Evolutionary conservation across 2,888 invertebrate species (phyloP).

Genomic region (Melanargia galathea): DNA sequence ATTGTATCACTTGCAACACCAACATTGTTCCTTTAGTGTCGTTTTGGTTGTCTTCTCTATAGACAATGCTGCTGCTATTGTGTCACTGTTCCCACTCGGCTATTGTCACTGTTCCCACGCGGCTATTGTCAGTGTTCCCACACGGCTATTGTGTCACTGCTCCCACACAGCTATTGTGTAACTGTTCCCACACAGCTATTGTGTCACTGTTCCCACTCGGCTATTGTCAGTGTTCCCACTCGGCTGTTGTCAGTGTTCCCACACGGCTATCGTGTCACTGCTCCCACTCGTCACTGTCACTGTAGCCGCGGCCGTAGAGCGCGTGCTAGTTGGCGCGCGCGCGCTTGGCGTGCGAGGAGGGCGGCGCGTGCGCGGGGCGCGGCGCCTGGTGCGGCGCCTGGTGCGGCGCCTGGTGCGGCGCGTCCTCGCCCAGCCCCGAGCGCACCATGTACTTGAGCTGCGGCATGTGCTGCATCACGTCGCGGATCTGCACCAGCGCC

Average conservation of each 20-base stretch:
- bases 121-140: no score
- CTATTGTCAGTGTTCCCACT: no score
- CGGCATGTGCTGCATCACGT: constrained; percentile 92
- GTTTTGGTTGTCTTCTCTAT: no score
- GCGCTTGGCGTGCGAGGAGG: constrained; percentile 55
- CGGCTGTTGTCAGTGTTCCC: not conserved
- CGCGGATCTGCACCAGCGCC: constrained; percentile 91
- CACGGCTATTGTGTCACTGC: no score
- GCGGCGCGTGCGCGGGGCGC: constrained; percentile 49
- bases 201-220: not conserved
- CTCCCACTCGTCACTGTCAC: not conserved
- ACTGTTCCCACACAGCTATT: no score
- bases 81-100: not conserved
- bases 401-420: constrained; percentile 49
- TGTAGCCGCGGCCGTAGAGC: not conserved
- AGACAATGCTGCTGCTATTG: no score
- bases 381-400: constrained; percentile 45
- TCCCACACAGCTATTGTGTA: no score
- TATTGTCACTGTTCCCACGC: no score
- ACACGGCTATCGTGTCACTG: not conserved
- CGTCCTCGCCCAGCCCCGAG: constrained; percentile 64
- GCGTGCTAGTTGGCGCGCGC: constrained; percentile 65
- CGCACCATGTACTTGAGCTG: constrained; percentile 93
- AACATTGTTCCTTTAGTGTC: no score
- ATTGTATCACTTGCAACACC: no score